A percentile compares a stretch with the other conserved stretches of the same genome.
phyloP scores from a whole-genome alignment of 2,113 vertebrate species.

The Siphamia tubifer region DNA sequence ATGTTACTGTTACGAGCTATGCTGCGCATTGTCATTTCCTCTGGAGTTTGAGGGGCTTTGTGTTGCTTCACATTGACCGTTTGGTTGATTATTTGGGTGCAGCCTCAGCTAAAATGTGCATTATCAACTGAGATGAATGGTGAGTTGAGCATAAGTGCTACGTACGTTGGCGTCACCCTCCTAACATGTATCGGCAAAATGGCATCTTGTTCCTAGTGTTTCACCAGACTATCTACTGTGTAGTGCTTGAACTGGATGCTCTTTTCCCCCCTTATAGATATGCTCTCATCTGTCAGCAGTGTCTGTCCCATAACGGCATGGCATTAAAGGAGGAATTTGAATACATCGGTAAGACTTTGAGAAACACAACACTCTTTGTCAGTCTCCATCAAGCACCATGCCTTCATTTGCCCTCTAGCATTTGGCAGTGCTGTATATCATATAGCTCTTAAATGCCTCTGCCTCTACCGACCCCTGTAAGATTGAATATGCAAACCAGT shows the following conservation, averaged over 20 bases:
- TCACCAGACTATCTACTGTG: not conserved
- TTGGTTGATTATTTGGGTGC: no score
- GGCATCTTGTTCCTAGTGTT: not conserved
- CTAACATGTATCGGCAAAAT: conserved; percentile 3
- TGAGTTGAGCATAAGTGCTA: not conserved
- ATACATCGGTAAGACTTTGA: conserved; percentile 91
- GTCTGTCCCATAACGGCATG: conserved; percentile 99
- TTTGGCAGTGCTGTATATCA: conserved; percentile 78
- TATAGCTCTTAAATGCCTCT: conserved; percentile 74
- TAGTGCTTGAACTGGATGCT: conserved; percentile 28
- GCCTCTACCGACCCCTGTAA: conserved; percentile 67
- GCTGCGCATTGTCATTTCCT: no score
- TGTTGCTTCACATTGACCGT: no score
- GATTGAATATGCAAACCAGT: conserved; percentile 75
- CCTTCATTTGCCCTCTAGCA: conserved; percentile 76
- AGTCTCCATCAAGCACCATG: conserved; percentile 72
- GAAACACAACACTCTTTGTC: conserved; percentile 63
- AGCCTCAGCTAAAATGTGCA: no score
- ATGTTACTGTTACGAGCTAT: no score
- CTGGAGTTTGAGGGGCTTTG: no score
- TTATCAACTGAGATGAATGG: not conserved
- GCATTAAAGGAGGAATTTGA: conserved; percentile 99
- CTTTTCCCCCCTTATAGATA: conserved; percentile 83
- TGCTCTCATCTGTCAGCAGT: conserved; percentile 97
- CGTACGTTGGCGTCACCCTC: not conserved